These are phyloP conservation scores for Sylvia borin DNA, from an alignment of 2,797 vertebrate genomes.

Conservation along the genomic window DNA sequence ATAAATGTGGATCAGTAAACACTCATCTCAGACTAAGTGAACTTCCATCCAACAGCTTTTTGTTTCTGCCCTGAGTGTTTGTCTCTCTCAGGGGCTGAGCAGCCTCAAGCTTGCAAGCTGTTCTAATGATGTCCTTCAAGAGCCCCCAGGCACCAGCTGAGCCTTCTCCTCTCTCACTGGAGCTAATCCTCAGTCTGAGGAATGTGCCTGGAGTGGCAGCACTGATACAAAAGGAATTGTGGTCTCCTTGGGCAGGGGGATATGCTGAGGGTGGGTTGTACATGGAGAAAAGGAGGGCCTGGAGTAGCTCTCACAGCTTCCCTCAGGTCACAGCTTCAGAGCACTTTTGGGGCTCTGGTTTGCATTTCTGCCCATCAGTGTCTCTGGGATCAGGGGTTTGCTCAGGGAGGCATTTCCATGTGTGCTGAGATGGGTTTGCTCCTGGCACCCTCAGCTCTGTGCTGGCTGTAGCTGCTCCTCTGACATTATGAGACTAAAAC, in stretches of 20 bases:
- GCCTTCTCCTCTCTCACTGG: background rate
- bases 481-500: background rate
- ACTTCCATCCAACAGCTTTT: background rate
- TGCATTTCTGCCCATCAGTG: background rate
- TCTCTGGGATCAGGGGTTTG: background rate
- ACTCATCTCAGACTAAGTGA: background rate
- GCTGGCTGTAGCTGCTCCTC: background rate
- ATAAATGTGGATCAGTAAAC: background rate
- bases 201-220: accelerated
- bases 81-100: background rate
- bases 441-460: background rate
- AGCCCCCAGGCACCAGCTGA: background rate
- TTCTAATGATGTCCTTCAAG: background rate
- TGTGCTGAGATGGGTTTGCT: background rate
- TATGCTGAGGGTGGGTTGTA: background rate
- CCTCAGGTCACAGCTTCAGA: background rate
- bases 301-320: background rate
- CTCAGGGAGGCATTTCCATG: background rate
- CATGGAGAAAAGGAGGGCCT: background rate
- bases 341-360: background rate
- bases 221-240: background rate
- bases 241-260: background rate
- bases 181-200: background rate
- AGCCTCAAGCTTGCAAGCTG: background rate
- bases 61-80: background rate